A percentile compares a stretch with the other conserved stretches of the same genome.
Evolutionary conservation across 2,888 invertebrate genomes (phyloP).

Genomic region (Troides helena): DNA sequence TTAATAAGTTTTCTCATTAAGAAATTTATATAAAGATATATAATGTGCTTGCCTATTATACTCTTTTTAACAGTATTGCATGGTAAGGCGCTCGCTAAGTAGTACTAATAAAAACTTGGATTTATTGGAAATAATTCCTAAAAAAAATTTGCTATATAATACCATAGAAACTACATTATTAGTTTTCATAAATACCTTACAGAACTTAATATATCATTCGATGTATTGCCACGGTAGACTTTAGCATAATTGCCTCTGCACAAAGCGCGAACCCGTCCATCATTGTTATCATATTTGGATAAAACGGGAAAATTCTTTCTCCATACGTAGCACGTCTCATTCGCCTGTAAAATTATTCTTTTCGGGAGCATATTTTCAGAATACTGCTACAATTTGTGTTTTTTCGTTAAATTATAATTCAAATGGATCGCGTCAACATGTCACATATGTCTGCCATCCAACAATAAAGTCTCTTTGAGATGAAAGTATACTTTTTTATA

Average conservation of each 20-base stretch:
- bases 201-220: conserved; percentile 5
- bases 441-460: conserved; percentile 10
- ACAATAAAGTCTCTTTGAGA: too few relatives aligned
- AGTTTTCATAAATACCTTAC: conserved; percentile 6
- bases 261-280: conserved; percentile 11
- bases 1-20: too few relatives aligned
- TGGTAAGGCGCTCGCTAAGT: too few relatives aligned
- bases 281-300: conserved; percentile 16
- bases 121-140: too few relatives aligned
- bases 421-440: conserved; percentile 13
- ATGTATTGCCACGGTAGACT: conserved; percentile 1
- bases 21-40: too few relatives aligned
- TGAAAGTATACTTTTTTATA: too few relatives aligned
- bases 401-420: not conserved
- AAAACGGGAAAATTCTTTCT: conserved; percentile 6
- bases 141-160: too few relatives aligned
- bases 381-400: not conserved
- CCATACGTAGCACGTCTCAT: conserved; percentile 1
- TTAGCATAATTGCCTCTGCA: conserved; percentile 8
- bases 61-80: too few relatives aligned
- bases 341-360: conserved; percentile 2
- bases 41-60: too few relatives aligned
- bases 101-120: too few relatives aligned
- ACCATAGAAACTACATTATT: too few relatives aligned
- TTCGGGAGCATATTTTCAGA: conserved; percentile 10